Percentiles rank a stretch among this genome's conserved stretches.
Evolutionary conservation across 2,797 vertebrate species (phyloP).

Genomic region (Darevskia mixta): DNA sequence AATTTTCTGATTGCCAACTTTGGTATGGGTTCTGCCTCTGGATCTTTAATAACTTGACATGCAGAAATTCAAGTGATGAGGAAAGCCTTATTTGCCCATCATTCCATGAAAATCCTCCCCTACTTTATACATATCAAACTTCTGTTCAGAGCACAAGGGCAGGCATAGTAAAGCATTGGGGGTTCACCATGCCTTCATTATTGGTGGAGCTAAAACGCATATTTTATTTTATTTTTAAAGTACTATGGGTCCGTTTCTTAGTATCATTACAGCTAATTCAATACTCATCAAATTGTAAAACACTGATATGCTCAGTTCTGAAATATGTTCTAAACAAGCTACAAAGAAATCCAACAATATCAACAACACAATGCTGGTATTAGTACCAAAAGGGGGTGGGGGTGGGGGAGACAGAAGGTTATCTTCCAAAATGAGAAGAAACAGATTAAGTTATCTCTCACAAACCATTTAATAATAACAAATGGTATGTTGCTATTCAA

Average conservation of each 20-base stretch:
- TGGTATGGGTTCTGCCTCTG: neutral
- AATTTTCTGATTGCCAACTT: neutral
- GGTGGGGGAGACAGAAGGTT: neutral
- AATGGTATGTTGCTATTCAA: neutral
- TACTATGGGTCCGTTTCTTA: neutral
- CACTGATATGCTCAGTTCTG: neutral
- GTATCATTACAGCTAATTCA: neutral
- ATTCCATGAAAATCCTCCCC: neutral
- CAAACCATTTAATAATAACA: conserved; percentile 32
- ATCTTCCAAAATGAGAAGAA: conserved; percentile 29
- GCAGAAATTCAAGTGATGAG: neutral
- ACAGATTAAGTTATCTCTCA: conserved; percentile 31
- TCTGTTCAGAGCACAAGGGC: neutral
- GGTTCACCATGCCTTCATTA: neutral
- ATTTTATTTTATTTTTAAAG: neutral
- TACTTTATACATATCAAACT: neutral
- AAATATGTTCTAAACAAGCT: neutral
- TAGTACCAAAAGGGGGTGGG: neutral
- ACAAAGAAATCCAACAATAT: neutral
- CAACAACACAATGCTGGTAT: neutral
- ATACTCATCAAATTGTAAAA: neutral
- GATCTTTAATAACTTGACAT: neutral
- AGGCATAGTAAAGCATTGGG: neutral
- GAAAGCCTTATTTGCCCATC: neutral
- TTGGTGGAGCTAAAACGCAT: neutral